phyloP scores from a whole-genome alignment of 2,113 vertebrate genomes.

The Oenanthe melanoleuca region DNA sequence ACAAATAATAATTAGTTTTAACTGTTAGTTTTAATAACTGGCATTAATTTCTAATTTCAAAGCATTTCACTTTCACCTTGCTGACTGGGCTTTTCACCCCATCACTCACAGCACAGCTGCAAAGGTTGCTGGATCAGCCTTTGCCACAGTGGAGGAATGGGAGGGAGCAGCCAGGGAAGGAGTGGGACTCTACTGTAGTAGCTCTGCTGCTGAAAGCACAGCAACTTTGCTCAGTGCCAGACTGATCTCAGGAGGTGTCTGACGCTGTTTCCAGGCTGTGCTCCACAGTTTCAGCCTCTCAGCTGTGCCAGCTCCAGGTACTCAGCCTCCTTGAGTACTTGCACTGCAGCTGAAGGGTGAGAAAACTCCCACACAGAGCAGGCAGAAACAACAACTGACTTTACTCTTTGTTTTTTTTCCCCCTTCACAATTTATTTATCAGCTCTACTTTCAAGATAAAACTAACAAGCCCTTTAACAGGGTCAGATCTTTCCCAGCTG shows the following conservation, averaged over 20 bases:
- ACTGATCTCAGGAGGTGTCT: neutral
- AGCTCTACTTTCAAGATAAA: neutral
- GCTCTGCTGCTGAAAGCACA: neutral
- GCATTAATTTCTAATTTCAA: neutral
- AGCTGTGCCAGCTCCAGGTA: neutral
- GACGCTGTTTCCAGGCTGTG: neutral
- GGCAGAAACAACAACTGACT: neutral
- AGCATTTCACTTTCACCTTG: neutral
- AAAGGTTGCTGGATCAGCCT: neutral
- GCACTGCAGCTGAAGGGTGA: neutral
- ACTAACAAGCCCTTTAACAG: neutral
- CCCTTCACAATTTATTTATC: neutral
- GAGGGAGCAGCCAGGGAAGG: neutral
- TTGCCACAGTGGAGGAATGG: rapidly evolving
- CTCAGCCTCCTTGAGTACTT: neutral
- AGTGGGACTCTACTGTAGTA: neutral
- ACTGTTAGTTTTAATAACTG: neutral
- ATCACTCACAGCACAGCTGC: neutral
- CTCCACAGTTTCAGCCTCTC: neutral
- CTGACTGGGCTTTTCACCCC: neutral
- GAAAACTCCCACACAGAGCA: neutral
- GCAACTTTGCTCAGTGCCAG: neutral
- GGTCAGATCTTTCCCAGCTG: neutral
- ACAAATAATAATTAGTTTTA: neutral
- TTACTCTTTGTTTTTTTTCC: neutral